Percentiles rank a stretch among this genome's conserved stretches.
phyloP scores from a whole-genome alignment of 2,888 invertebrate species.

The Idaea biselata region DNA sequence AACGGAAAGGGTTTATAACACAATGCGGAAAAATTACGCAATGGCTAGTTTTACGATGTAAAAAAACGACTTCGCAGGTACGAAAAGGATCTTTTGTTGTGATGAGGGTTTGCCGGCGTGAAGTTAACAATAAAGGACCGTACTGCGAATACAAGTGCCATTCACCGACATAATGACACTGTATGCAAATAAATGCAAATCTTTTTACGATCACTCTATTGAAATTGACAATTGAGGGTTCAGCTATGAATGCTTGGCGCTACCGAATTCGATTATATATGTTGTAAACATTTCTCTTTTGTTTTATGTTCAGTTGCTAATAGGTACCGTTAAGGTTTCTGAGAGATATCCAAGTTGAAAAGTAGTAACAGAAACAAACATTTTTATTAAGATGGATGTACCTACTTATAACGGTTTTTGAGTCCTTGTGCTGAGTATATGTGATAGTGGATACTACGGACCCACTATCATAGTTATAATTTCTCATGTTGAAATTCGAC shows the following conservation, averaged over 20 bases:
- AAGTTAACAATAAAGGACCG: slow-evolving; percentile 34
- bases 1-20: slow-evolving; percentile 75
- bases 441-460: too few relatives aligned
- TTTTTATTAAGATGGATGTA: too few relatives aligned
- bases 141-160: slow-evolving; percentile 56
- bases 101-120: slow-evolving; percentile 33
- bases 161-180: slow-evolving; percentile 51
- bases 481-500: too few relatives aligned
- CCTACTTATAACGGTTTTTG: too few relatives aligned
- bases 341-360: slow-evolving; percentile 3
- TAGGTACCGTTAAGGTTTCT: slow-evolving; percentile 14
- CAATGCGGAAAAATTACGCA: slow-evolving; percentile 79
- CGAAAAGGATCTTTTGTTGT: slow-evolving; percentile 54
- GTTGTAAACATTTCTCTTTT: slow-evolving; percentile 43
- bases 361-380: background rate
- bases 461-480: too few relatives aligned
- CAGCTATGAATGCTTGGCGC: slow-evolving; percentile 45
- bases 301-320: background rate
- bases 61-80: slow-evolving; percentile 74
- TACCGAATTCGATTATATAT: slow-evolving; percentile 60
- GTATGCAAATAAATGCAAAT: slow-evolving; percentile 73
- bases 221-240: slow-evolving; percentile 45
- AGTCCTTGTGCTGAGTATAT: too few relatives aligned
- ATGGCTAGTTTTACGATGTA: slow-evolving; percentile 65
- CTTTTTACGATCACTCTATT: slow-evolving; percentile 51